Base-by-base conservation (phyloP, 2,797 vertebrate species). In the Morus bassanus region DNA sequence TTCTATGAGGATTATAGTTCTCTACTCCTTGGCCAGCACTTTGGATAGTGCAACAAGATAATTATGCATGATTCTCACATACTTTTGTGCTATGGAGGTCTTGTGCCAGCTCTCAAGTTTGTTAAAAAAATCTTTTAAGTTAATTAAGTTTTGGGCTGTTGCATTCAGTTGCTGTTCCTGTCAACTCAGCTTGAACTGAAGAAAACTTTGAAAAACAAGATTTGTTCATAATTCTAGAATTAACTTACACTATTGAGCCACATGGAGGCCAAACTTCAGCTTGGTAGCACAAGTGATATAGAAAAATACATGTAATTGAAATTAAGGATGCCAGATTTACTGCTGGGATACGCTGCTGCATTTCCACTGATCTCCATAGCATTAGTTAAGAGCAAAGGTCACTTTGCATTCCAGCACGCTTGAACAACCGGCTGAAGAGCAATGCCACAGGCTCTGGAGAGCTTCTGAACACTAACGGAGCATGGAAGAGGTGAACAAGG, bases 311-410 rank as follows among this genome's bases (percentile, higher is more conserved):
- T 1, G 7, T 30, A 91, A 67, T 4, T 78, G 74, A 85, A 93
- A 91, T 85, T 63, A 91, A 94, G 59, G 39, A 92, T 85, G 84
- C n/a, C 88, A 91, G 90, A 91, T 95, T 91, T 96, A 95, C 77
- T 93, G 54, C 89, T 76, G 56, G 87, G 88, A 91, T 85, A 76
- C 56, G 64, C 73, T 88, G 76, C 92, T 84, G 64, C 69, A 59
- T 74, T 92, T 72, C 54, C 72, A 51, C 88, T 95, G 93, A 95
- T 91, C 82, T 91, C 95, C 92, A 88, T 54, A 78, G 92, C 64
- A 92, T 91, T 67, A 69, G 41, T 84, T 89, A 87, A 87, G 77
- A 82, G 70, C 6, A 0, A 91, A 92, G 63, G 75, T 83, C 80
- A 92, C 72, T 95, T 60, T 70, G 51, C 74, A 80, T 89, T 93